phyloP scores from a whole-genome alignment of 1,140 invertebrate genomes.

The Drosophila chauvacae region DNA sequence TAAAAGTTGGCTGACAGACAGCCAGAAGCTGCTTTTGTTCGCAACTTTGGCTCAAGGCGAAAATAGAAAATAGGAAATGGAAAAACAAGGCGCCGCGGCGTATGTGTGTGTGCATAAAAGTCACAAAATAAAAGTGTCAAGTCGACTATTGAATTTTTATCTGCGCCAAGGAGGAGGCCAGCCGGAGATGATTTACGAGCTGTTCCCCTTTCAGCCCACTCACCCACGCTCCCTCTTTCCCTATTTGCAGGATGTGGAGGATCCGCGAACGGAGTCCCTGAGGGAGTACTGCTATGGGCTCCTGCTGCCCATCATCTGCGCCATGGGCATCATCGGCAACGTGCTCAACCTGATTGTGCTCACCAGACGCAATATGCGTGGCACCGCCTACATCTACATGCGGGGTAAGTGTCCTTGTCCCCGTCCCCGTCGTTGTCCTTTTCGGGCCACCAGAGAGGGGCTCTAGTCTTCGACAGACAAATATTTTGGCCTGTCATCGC shows the following conservation, averaged over 20 bases:
- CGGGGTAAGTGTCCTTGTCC: conserved; percentile 86
- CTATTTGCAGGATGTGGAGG: conserved; percentile 83
- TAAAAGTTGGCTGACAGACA: conserved; percentile 51
- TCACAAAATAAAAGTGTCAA: conserved; percentile 78
- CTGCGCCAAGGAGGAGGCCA: conserved; percentile 33
- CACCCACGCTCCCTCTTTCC: neutral
- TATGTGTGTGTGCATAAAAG: conserved; percentile 58
- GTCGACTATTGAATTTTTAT: conserved; percentile 83
- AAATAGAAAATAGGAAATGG: conserved; percentile 32
- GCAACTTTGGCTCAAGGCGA: conserved; percentile 59
- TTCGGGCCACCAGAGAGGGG: neutral
- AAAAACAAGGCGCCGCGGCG: conserved; percentile 16
- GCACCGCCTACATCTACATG: conserved; percentile 92
- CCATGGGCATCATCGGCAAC: conserved; percentile 90
- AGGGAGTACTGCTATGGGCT: conserved; percentile 89
- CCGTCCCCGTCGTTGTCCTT: neutral
- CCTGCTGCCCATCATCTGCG: conserved; percentile 89
- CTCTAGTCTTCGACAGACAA: neutral
- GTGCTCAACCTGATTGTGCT: conserved; percentile 90
- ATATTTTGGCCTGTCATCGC: conserved; percentile 3
- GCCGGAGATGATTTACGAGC: conserved; percentile 67
- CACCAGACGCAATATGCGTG: conserved; percentile 90
- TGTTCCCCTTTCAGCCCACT: conserved; percentile 39
- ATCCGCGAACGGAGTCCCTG: conserved; percentile 87
- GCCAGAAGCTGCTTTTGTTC: conserved; percentile 59